These are phyloP conservation scores for Porites rus DNA, from an alignment of 92 coral and sea anemone genomes.

Conservation along the genomic window DNA sequence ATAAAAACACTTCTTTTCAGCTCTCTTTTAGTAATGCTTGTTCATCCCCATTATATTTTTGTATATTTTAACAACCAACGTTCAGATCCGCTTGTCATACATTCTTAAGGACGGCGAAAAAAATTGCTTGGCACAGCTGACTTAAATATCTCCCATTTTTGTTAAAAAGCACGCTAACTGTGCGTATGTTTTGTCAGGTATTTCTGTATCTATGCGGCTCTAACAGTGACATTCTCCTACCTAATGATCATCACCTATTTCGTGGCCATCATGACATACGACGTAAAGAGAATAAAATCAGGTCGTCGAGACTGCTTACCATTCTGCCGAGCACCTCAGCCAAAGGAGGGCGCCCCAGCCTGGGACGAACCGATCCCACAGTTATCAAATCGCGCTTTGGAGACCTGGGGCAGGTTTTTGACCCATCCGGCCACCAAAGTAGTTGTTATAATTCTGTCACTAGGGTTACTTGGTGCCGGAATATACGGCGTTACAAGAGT, in stretches of 20 bases:
- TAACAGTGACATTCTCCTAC: slow-evolving; percentile 73
- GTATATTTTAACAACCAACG: no score
- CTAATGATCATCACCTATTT: slow-evolving; percentile 84
- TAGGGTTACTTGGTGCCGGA: slow-evolving; percentile 71
- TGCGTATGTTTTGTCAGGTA: slow-evolving; percentile 35
- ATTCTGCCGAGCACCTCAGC: slow-evolving; percentile 55
- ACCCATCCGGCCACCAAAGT: slow-evolving; percentile 60
- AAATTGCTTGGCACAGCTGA: no score
- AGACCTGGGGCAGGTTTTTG: slow-evolving; percentile 70
- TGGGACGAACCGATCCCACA: slow-evolving; percentile 75
- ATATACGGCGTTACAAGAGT: slow-evolving; percentile 77
- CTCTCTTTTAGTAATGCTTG: no score
- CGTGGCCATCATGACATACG: slow-evolving; percentile 83
- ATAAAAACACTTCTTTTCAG: no score
- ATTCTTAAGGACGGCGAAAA: no score
- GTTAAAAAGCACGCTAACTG: neutral
- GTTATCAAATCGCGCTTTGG: slow-evolving; percentile 64
- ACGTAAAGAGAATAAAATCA: slow-evolving; percentile 77
- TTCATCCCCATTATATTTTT: no score
- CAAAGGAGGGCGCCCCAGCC: slow-evolving; percentile 60
- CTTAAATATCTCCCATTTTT: no score
- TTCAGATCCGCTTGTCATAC: no score
- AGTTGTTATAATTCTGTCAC: slow-evolving; percentile 59
- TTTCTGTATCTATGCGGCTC: slow-evolving; percentile 88
- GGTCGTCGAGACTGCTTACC: slow-evolving; percentile 91